Percentiles rank a stretch among this genome's conserved stretches.
phyloP scores from a whole-genome alignment of 2,113 vertebrate genomes.

The Chamaea fasciata region DNA sequence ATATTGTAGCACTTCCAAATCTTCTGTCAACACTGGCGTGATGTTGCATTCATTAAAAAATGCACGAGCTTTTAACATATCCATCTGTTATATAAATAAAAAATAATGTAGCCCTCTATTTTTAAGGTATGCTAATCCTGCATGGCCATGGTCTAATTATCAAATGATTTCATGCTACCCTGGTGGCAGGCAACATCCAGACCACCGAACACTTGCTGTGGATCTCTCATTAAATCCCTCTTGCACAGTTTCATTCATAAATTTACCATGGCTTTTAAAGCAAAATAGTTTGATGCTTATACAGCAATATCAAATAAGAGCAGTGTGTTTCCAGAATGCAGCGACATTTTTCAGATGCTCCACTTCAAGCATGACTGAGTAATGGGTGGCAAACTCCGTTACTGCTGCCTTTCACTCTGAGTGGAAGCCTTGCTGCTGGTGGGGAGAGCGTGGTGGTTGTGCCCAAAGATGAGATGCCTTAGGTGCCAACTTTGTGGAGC shows the following conservation, averaged over 20 bases:
- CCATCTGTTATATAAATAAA: constrained; percentile 71
- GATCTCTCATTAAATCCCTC: constrained; percentile 63
- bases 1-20: constrained; percentile 42
- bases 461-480: not conserved
- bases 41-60: constrained; percentile 40
- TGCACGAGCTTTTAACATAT: not conserved
- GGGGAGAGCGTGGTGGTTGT: not conserved
- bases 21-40: constrained; percentile 64
- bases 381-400: not conserved
- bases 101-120: constrained; percentile 63
- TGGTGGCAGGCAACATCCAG: constrained; percentile 61
- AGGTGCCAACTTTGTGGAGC: not conserved
- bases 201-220: constrained; percentile 69
- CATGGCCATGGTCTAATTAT: constrained; percentile 55
- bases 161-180: constrained; percentile 72
- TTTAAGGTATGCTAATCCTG: constrained; percentile 68
- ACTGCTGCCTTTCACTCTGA: not conserved
- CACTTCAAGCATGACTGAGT: not conserved
- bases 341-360: constrained; percentile 24
- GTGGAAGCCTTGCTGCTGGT: not conserved
- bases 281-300: constrained; percentile 63
- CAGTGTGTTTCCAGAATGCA: constrained; percentile 41
- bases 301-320: constrained; percentile 49
- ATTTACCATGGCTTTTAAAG: constrained; percentile 72
- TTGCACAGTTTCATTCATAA: constrained; percentile 67